Percentiles rank a stretch among this genome's conserved stretches.
phyloP scores from a whole-genome alignment of 2,113 vertebrate genomes.

The Sisor rabdophorus region DNA sequence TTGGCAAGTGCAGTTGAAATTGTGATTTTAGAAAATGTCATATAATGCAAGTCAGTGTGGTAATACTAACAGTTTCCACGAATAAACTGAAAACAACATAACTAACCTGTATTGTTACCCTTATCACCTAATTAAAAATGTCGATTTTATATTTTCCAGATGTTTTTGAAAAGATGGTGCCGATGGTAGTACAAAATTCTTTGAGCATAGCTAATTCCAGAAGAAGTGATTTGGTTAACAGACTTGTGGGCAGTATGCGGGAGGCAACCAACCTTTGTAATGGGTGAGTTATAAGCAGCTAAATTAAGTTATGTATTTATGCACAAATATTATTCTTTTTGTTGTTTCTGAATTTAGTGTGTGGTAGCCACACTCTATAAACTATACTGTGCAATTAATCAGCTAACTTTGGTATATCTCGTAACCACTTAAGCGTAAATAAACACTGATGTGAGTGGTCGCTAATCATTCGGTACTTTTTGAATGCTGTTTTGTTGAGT shows the following conservation, averaged over 20 bases:
- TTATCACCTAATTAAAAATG: neutral
- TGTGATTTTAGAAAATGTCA: neutral
- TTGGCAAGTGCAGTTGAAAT: neutral
- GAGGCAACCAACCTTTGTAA: conserved; percentile 95
- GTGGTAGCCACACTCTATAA: neutral
- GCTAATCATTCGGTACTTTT: neutral
- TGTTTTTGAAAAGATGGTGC: conserved; percentile 98
- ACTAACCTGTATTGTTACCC: neutral
- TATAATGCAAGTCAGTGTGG: neutral
- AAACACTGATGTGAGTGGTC: neutral
- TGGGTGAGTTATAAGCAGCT: conserved; percentile 68
- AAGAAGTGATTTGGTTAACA: conserved; percentile 88
- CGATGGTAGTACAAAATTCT: conserved; percentile 89
- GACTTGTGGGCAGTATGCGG: conserved; percentile 89
- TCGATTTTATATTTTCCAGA: conserved; percentile 64
- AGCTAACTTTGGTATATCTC: neutral
- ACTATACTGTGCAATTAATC: neutral
- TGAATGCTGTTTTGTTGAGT: conserved; percentile 25
- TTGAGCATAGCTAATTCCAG: conserved; percentile 85
- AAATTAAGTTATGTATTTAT: neutral
- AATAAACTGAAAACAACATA: neutral
- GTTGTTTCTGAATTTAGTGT: neutral
- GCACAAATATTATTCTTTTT: neutral
- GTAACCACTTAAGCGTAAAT: neutral
- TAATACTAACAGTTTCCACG: neutral